Evolutionary conservation across 2,888 invertebrate genomes (phyloP).

Genomic region (Lasius platythorax): DNA sequence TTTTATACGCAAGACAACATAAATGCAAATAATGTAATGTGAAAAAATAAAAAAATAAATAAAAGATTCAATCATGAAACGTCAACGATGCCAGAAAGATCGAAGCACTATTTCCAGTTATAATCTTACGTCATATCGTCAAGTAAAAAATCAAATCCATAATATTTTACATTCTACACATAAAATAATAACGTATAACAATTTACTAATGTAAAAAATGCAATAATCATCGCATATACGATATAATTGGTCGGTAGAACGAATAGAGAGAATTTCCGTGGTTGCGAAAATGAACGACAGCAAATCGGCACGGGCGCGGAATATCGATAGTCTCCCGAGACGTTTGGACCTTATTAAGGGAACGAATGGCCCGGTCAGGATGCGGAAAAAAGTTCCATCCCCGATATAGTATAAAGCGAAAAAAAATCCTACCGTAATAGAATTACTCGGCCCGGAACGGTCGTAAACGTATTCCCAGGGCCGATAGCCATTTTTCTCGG

Average conservation of each 20-base stretch:
- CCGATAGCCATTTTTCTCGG: conserved; percentile 86
- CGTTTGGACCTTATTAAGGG: conserved; percentile 79
- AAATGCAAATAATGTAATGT: background rate
- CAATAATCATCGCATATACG: background rate
- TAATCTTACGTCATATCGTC: background rate
- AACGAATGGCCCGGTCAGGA: conserved; percentile 77
- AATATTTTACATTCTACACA: background rate
- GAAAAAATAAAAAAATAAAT: background rate
- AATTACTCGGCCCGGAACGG: conserved; percentile 85
- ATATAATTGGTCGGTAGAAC: background rate
- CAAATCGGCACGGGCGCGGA: conserved; percentile 45
- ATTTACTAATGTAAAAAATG: background rate
- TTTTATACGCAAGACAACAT: conserved; percentile 5
- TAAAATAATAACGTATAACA: background rate
- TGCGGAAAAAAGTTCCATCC: conserved; percentile 67
- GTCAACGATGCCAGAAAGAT: background rate
- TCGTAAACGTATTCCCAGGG: conserved; percentile 86
- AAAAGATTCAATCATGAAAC: background rate
- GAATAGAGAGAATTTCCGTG: background rate
- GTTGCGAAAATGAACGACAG: background rate
- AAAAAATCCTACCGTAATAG: conserved; percentile 85
- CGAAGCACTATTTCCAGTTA: background rate
- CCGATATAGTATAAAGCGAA: conserved; percentile 83
- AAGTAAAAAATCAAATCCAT: background rate
- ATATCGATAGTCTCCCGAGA: conserved; percentile 69